These are phyloP conservation scores for Halictus rubicundus DNA, from an alignment of 1,140 invertebrate genomes.

Conservation along the genomic window DNA sequence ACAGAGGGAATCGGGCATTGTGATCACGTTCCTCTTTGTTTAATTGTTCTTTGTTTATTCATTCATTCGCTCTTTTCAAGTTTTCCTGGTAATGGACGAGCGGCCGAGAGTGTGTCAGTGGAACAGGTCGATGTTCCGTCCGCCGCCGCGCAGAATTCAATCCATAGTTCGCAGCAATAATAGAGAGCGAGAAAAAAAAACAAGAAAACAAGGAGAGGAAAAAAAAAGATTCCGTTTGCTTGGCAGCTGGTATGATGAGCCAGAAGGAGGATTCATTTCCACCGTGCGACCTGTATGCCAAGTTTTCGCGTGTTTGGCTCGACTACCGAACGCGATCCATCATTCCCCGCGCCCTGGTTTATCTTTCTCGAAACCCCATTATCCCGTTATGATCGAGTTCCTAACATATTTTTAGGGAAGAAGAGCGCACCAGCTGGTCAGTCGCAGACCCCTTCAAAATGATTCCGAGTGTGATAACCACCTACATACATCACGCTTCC, in stretches of 20 bases:
- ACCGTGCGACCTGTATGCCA: constrained; percentile 27
- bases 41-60: constrained; percentile 58
- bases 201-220: too few relatives aligned
- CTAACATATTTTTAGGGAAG: constrained; percentile 32
- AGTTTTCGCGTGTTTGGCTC: constrained; percentile 23
- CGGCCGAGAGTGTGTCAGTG: constrained; percentile 53
- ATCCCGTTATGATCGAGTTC: constrained; percentile 47
- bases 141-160: constrained; percentile 45
- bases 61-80: constrained; percentile 40
- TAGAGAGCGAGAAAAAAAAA: too few relatives aligned
- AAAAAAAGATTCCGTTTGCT: constrained; percentile 37
- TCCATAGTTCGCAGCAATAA: constrained; percentile 46
- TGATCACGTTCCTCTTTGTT: constrained; percentile 58
- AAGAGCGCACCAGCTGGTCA: neutral
- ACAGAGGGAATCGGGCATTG: constrained; percentile 51
- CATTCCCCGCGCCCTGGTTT: constrained; percentile 37
- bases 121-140: constrained; percentile 56
- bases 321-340: constrained; percentile 39
- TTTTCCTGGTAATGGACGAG: constrained; percentile 38
- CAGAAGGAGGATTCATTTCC: constrained; percentile 49
- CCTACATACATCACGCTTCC: neutral
- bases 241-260: constrained; percentile 44
- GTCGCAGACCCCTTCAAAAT: neutral
- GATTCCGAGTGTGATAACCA: neutral
- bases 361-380: constrained; percentile 41